Percentiles rank a stretch among this genome's conserved stretches.
phyloP scores from a whole-genome alignment of 1,140 invertebrate species.

The Anoplophora glabripennis region DNA sequence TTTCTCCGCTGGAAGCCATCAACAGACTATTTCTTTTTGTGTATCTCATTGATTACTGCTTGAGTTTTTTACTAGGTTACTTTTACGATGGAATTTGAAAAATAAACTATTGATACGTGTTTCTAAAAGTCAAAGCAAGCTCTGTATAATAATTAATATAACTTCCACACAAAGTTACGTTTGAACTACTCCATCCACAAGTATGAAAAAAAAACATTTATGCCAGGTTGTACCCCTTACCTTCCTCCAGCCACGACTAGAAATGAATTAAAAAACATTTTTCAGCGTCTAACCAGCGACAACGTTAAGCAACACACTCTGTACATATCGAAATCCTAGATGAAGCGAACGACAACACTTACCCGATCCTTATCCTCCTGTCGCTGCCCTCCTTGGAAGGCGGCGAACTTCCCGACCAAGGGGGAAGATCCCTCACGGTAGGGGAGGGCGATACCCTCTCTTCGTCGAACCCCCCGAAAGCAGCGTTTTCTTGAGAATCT shows the following conservation, averaged over 20 bases:
- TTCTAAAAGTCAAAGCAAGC: too few species aligned
- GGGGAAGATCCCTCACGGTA: not conserved
- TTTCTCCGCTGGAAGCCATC: too few species aligned
- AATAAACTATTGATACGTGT: too few species aligned
- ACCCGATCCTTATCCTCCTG: constrained; percentile 15
- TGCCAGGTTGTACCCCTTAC: not conserved
- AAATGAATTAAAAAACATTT: too few species aligned
- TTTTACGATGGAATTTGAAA: too few species aligned
- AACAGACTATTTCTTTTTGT: too few species aligned
- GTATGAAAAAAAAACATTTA: not conserved
- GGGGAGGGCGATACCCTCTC: not conserved
- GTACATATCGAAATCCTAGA: not conserved
- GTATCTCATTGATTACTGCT: too few species aligned
- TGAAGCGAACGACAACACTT: not conserved
- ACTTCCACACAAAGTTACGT: not conserved
- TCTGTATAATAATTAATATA: too few species aligned
- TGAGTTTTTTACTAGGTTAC: too few species aligned
- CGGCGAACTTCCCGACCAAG: constrained; percentile 37
- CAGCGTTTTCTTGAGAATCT: not conserved
- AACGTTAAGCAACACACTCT: too few species aligned
- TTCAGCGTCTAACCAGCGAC: too few species aligned
- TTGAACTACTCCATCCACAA: not conserved
- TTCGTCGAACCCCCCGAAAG: too few species aligned
- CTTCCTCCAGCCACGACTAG: not conserved
- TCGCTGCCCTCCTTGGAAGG: constrained; percentile 31